Evolutionary conservation across 2,797 vertebrate species (phyloP), one percentile per base, ranked within the genome.

Genomic region (Propithecus perrieri): DNA sequence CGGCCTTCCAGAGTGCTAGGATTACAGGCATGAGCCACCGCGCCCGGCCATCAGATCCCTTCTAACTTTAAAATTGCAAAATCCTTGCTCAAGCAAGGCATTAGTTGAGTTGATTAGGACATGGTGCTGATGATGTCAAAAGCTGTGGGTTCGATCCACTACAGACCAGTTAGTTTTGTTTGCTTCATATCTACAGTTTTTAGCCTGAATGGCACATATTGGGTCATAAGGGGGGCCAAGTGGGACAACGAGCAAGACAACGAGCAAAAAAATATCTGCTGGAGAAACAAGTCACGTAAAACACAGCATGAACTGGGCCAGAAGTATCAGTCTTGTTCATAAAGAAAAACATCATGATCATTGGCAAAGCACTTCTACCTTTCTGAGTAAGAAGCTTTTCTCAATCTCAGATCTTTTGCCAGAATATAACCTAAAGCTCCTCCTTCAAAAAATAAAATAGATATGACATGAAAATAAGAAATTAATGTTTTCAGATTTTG

Each of bases 401-500:
- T 91, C 84, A 89, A 30, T 41, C 26, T 63, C 80, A 96, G 71
- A n/a, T 90, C 33, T 46, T 72, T 85, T 86, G 57, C 30, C 85
- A 96, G 75, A 92, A 78, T 57, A 93, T 61, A 96, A 84, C 33
- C 57, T 86, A 81, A 95, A 87, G 46, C 63, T 63, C 38, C 74
- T 91, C 35, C 87, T 89, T 90, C 59, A 72, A 90, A 92, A 76
- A 80, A 53, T 13, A 87, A 96, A 92, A 33, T 57, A 71, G 71
- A 38, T 43, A n/a, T 48, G 84, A 71, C 24, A 80, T 76, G 59
- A 65, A 72, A 94, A 76, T 6, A 74, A 83, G n/a, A 72, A 95
- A 96, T 30, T 65, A 67, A 46, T 28, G 15, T 76, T 93, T 79
- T 83, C 46, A 55, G 59, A n/a, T 89, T 97, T 89, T 95, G n/a